phyloP scores from a whole-genome alignment of 2,797 vertebrate species.

The Myotis findleyi region DNA sequence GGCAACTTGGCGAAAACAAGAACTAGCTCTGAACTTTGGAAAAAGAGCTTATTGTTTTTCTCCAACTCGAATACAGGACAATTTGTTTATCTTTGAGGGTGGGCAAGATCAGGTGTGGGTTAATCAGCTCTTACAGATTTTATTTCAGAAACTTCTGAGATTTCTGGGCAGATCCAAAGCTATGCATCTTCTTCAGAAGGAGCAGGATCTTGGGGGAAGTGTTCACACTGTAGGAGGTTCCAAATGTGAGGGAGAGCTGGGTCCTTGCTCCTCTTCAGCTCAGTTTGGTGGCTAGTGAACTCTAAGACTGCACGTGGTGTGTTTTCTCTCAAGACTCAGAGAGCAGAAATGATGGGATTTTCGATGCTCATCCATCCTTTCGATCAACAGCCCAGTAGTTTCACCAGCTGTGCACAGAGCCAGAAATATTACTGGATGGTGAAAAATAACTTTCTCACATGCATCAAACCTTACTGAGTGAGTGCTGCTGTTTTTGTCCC shows the following conservation, averaged over 20 bases:
- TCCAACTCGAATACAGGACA: background rate
- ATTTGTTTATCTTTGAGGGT: background rate
- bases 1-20: background rate
- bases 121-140: background rate
- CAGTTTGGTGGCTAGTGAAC: background rate
- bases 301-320: rapidly evolving
- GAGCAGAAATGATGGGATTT: background rate
- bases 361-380: background rate
- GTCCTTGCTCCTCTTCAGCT: background rate
- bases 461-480: background rate
- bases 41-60: background rate
- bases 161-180: background rate
- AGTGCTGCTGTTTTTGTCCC: background rate
- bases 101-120: background rate
- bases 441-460: background rate
- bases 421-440: background rate
- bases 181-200: background rate
- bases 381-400: background rate
- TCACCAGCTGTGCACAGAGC: background rate
- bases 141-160: background rate
- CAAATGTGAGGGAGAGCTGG: rapidly evolving
- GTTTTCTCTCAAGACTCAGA: background rate
- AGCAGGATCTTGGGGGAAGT: background rate
- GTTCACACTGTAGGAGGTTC: background rate
- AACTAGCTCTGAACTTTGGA: background rate